Evolutionary conservation across 2,113 vertebrate species (phyloP).

Genomic region (Glaucomys volans): DNA sequence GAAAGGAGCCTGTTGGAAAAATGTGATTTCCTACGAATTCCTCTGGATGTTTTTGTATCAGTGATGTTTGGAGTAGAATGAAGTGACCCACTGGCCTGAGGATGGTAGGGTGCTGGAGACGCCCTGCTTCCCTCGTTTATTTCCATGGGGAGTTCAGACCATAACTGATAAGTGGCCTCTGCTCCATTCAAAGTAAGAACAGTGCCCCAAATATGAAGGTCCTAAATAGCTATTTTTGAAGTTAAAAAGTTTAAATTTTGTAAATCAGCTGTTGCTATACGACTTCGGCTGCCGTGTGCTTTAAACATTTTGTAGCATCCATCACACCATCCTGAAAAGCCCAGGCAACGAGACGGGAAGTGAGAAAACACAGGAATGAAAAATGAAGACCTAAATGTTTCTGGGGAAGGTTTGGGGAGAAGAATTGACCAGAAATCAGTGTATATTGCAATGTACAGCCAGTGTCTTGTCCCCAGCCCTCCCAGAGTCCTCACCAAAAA

Average conservation of each 20-base stretch:
- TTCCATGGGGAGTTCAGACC: slow-evolving; percentile 18
- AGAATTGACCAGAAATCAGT: slow-evolving; percentile 42
- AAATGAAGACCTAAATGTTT: neutral
- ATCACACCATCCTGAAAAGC: slow-evolving; percentile 11
- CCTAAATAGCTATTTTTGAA: slow-evolving; percentile 66
- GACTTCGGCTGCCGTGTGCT: slow-evolving; percentile 1
- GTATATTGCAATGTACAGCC: slow-evolving; percentile 42
- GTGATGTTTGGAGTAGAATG: slow-evolving; percentile 51
- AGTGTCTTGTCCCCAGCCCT: slow-evolving; percentile 60
- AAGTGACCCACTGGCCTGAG: slow-evolving; percentile 31
- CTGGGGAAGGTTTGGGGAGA: slow-evolving; percentile 50
- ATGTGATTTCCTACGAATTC: slow-evolving; percentile 63
- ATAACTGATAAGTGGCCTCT: slow-evolving; percentile 62
- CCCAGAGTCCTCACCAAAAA: slow-evolving; percentile 79
- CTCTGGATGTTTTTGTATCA: slow-evolving; percentile 62
- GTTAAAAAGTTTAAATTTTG: slow-evolving; percentile 69
- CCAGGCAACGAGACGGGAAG: neutral
- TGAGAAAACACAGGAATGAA: slow-evolving; percentile 40
- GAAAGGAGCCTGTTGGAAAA: slow-evolving; percentile 76
- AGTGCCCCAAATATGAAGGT: neutral
- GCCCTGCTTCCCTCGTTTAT: slow-evolving; percentile 26
- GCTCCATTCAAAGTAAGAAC: slow-evolving; percentile 16
- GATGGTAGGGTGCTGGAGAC: slow-evolving; percentile 51
- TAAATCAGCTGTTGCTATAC: slow-evolving; percentile 42
- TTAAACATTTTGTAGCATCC: slow-evolving; percentile 33